phyloP scores from a whole-genome alignment of 30 jellyfish, hydroid and myxozoan species.

The Aurelia aurita region DNA sequence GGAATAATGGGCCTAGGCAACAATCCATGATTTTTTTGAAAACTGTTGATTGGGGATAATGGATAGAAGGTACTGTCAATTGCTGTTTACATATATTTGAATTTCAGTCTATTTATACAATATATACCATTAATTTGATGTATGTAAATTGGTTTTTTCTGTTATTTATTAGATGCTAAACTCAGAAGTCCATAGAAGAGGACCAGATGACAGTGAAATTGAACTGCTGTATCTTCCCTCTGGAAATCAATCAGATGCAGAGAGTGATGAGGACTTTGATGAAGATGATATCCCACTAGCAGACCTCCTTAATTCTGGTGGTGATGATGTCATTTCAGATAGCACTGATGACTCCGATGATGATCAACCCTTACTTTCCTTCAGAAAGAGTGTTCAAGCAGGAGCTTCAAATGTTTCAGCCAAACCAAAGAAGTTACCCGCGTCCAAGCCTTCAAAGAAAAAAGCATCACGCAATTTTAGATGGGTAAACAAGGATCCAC shows the following conservation, averaged over 20 bases:
- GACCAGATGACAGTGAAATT: not conserved
- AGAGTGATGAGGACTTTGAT: constrained; percentile 1
- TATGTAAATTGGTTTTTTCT: not conserved
- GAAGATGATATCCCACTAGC: no score
- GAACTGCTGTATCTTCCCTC: not conserved
- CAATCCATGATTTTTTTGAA: not conserved
- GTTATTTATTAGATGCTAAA: not conserved
- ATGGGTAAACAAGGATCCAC: no score
- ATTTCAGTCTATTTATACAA: not conserved
- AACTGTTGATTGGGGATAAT: not conserved
- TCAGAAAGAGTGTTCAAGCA: no score
- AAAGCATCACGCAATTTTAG: no score
- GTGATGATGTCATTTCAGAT: no score
- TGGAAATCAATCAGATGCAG: not conserved
- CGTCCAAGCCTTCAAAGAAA: no score
- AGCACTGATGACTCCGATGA: no score
- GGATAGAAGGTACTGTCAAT: not conserved
- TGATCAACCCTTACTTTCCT: no score
- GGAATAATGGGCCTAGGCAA: constrained; percentile 5
- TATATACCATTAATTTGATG: not conserved
- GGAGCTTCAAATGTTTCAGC: no score
- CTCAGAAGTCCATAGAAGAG: not conserved
- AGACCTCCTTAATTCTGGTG: no score
- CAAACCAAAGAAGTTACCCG: no score
- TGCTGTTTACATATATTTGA: not conserved